These are phyloP conservation scores for Passerina amoena DNA, from an alignment of 2,113 vertebrate genomes.

Conservation along the genomic window DNA sequence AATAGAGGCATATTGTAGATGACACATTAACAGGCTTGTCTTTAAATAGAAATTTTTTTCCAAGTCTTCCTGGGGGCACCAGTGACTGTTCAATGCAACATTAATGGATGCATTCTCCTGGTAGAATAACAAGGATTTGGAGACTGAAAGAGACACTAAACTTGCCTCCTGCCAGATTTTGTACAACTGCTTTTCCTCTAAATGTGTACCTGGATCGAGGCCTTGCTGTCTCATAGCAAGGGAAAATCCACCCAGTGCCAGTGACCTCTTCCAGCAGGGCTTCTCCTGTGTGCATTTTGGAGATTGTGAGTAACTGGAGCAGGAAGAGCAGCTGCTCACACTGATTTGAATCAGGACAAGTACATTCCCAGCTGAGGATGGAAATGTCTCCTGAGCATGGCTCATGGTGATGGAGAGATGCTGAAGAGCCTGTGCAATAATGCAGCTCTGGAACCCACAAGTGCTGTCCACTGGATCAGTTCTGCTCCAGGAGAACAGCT, in stretches of 20 bases:
- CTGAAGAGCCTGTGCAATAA: background rate
- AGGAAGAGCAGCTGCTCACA: background rate
- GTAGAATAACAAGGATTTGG: background rate
- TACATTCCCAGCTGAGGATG: background rate
- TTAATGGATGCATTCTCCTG: slow-evolving; percentile 49
- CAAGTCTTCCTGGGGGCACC: slow-evolving; percentile 57
- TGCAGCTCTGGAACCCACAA: background rate
- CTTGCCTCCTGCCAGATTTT: background rate
- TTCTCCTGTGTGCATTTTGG: background rate
- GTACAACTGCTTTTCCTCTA: background rate
- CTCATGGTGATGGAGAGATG: background rate
- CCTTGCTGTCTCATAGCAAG: background rate
- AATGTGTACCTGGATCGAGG: background rate
- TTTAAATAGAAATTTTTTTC: slow-evolving; percentile 55
- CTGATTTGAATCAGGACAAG: background rate
- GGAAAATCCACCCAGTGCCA: background rate
- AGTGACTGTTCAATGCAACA: slow-evolving; percentile 39
- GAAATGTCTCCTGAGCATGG: background rate
- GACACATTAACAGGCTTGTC: slow-evolving; percentile 67
- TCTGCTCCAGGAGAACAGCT: background rate
- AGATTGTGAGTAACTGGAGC: background rate
- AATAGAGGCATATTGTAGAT: slow-evolving; percentile 57
- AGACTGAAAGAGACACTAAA: background rate
- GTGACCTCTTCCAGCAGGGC: background rate
- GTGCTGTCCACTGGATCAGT: background rate